Conservation (phyloP, 2,113 vertebrate species). For the Speoplatyrhinus poulsoni region DNA sequence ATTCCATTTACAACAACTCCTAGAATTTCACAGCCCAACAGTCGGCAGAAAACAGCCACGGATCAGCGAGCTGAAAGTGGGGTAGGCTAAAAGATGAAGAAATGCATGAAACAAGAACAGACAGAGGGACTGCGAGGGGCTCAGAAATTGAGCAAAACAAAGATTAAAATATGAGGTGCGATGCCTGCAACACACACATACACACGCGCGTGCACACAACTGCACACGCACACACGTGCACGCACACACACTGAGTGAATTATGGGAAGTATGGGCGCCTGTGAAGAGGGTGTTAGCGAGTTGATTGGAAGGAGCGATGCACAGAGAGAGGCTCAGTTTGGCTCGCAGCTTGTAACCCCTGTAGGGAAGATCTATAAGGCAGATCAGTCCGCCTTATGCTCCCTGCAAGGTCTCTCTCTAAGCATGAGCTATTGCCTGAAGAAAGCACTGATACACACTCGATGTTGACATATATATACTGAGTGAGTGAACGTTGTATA, state of each 20-base stretch:
- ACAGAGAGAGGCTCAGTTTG: conserved; percentile 18
- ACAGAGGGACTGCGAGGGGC: conserved; percentile 1
- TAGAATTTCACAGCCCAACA: conserved; percentile 45
- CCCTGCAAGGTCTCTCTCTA: conserved; percentile 36
- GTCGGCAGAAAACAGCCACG: conserved; percentile 7
- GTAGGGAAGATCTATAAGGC: conserved; percentile 59
- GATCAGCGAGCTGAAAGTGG: conserved; percentile 38
- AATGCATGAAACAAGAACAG: neutral
- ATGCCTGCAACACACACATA: conserved; percentile 9
- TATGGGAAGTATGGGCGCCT: neutral
- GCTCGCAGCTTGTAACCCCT: conserved; percentile 36
- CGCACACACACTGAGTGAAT: too few relatives aligned
- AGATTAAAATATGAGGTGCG: conserved; percentile 4
- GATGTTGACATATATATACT: too few relatives aligned
- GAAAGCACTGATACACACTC: neutral
- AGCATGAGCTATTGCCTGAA: conserved; percentile 17
- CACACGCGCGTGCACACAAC: neutral
- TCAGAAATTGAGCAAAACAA: conserved; percentile 8
- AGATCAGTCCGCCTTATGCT: conserved; percentile 62
- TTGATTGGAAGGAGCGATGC: conserved; percentile 42
- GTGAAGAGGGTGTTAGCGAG: conserved; percentile 32
- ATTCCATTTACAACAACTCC: conserved; percentile 26
- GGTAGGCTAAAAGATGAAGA: conserved; percentile 17
- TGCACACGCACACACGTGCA: neutral
- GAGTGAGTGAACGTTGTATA: too few relatives aligned